phyloP scores from a whole-genome alignment of 2,888 invertebrate species.

The Eupithecia dodoneata region DNA sequence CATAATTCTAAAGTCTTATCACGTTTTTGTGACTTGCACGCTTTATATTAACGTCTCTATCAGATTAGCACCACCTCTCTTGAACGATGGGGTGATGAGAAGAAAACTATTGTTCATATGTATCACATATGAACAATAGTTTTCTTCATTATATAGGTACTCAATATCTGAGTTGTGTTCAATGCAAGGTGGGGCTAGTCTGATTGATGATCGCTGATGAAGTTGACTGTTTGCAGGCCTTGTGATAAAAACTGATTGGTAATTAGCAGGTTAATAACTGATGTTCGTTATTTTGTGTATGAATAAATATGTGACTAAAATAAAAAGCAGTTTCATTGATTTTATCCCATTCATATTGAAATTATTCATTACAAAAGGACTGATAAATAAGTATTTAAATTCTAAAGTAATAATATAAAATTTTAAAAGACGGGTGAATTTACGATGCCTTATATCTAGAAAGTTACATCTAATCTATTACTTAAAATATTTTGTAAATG shows the following conservation, averaged over 20 bases:
- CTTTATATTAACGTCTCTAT: not conserved
- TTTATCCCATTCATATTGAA: conserved; percentile 80
- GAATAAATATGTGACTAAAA: conserved; percentile 68
- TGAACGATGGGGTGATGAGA: not conserved
- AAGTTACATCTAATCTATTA: conserved; percentile 69
- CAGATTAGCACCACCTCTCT: not conserved
- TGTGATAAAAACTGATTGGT: conserved; percentile 7
- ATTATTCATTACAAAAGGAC: conserved; percentile 78
- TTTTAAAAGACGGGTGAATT: conserved; percentile 84
- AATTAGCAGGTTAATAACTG: conserved; percentile 44
- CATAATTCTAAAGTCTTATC: not conserved
- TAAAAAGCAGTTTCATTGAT: conserved; percentile 58
- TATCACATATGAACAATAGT: not conserved
- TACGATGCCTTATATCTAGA: conserved; percentile 78
- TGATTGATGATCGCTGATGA: not conserved
- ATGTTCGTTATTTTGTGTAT: conserved; percentile 54
- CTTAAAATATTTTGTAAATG: conserved; percentile 82
- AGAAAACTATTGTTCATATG: too few relatives aligned
- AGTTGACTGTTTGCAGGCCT: not conserved
- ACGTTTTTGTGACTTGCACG: conserved; percentile 1
- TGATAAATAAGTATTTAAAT: conserved; percentile 83
- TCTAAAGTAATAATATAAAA: conserved; percentile 84
- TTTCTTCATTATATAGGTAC: not conserved
- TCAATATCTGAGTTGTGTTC: not conserved
- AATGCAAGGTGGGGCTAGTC: not conserved